Base-by-base conservation (phyloP, 1,140 invertebrate species). In the Argopecten irradians region DNA sequence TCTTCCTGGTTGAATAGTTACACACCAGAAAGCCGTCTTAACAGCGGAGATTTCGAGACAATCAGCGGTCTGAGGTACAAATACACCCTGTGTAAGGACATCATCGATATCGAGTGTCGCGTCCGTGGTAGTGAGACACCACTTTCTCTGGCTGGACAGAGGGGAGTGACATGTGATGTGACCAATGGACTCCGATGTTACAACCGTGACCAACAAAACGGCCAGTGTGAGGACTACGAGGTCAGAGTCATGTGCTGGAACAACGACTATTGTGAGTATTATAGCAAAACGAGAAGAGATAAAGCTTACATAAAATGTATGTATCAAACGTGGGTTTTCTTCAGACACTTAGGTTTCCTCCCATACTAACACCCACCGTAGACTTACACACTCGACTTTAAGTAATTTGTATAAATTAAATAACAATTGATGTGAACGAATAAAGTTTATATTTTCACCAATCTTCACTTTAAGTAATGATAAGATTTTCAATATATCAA, bases 81-180 rank as follows among this genome's bases (percentile, higher is more conserved):
- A 14, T 94, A 94, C 85, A 92, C 92, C 3, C 93, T 95, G 22
- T 97, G 97, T 93, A 92, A 89, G n/a, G 95, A 96, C 89, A 98
- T 98, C 96, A 95, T 95, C 1, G 96, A 97, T 83, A 97, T 98
- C 84, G 96, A 97, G 94, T 98, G 98, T 92, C 96, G 97, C 36
- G 97, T 97, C 0, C 55, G 39, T 85, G 95, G 95, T 0, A 96
- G 96, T 0, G 96, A 97, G 86, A 95, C 96, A 82, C 95, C 96
- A 3, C 95, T 96, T 0, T 97, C 97, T 92, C 96, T 97, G 88
- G 97, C 97, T 22, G 97, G 97, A 0, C 93, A 96, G 88, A 89
- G 91, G 33, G 90, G 83, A n/a, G 91, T 95, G 8, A 88, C 93
- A 16, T 96, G 95, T 91, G 93, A 95, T 84, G 87, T 92, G n/a